Percentiles rank a stretch among this genome's conserved stretches.
Evolutionary conservation across 1,140 invertebrate species (phyloP).

Genomic region (Drosophila nebulosa): DNA sequence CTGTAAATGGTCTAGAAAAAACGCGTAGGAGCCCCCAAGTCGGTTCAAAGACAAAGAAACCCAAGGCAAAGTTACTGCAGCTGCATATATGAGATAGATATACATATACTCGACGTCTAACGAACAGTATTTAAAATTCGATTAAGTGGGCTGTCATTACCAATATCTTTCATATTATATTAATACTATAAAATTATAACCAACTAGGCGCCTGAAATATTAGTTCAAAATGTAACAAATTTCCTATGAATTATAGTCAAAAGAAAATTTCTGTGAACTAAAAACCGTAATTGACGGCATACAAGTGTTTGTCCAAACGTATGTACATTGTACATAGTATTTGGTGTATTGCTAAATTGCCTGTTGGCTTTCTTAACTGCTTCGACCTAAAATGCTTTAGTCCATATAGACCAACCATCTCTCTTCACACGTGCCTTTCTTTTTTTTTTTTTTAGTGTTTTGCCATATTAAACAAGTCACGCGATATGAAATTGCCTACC

Average conservation of each 20-base stretch:
- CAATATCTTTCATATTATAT: not conserved
- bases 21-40: not conserved
- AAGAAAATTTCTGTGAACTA: not conserved
- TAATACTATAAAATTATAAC: not conserved
- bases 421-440: conserved; percentile 11
- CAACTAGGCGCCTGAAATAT: not conserved
- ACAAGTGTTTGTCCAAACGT: not conserved
- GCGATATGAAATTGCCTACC: conserved; percentile 31
- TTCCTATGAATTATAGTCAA: not conserved
- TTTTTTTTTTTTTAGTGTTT: conserved; percentile 9
- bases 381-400: conserved; percentile 5
- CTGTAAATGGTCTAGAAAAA: not conserved
- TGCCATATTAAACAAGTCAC: conserved; percentile 41
- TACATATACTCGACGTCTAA: not conserved
- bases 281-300: not conserved
- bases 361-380: not conserved
- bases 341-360: not conserved
- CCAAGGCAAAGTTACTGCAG: not conserved
- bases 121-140: not conserved
- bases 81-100: not conserved
- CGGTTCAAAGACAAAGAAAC: not conserved
- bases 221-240: not conserved
- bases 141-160: not conserved
- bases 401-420: not conserved
- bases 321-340: not conserved